Evolutionary conservation across 1,140 invertebrate species (phyloP).

Genomic region (Drosophila rufa): DNA sequence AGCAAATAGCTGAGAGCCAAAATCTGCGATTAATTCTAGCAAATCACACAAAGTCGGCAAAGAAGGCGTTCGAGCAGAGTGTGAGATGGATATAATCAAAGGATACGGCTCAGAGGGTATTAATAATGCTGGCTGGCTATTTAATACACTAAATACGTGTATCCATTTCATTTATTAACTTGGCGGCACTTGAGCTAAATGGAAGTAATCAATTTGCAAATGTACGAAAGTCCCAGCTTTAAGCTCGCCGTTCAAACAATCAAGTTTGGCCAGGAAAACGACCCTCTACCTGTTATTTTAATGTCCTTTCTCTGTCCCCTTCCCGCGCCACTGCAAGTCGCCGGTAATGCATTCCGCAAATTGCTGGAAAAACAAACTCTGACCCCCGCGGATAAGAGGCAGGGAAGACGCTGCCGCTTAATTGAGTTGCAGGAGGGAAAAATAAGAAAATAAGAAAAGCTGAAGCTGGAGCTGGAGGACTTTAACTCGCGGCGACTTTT

Average conservation of each 20-base stretch:
- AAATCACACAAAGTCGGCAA: slow-evolving; percentile 6
- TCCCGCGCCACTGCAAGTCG: not conserved
- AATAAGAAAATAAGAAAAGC: not conserved
- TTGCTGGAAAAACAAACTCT: slow-evolving; percentile 20
- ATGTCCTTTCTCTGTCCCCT: not conserved
- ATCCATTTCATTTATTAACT: slow-evolving; percentile 4
- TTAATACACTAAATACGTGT: slow-evolving; percentile 9
- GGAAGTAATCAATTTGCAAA: not conserved
- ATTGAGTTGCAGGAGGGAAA: slow-evolving; percentile 25
- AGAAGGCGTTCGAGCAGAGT: slow-evolving; percentile 14
- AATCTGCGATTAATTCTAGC: slow-evolving; percentile 33
- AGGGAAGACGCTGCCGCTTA: slow-evolving; percentile 17
- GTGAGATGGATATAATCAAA: slow-evolving; percentile 24
- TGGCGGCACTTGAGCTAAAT: not conserved
- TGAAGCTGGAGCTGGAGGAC: not conserved
- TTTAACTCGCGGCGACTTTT: slow-evolving; percentile 16
- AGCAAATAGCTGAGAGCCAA: slow-evolving; percentile 10
- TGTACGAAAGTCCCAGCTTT: not conserved
- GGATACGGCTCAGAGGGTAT: slow-evolving; percentile 5
- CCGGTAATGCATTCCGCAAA: slow-evolving; percentile 12
- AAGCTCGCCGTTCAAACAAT: not conserved
- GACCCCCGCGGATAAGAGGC: not conserved
- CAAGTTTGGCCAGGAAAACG: not conserved
- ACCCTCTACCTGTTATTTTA: not conserved
- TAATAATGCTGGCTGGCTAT: not conserved